Percentiles rank a stretch among this genome's conserved stretches.
Conservation (phyloP, 2,797 vertebrate genomes). For the Falco biarmicus region DNA sequence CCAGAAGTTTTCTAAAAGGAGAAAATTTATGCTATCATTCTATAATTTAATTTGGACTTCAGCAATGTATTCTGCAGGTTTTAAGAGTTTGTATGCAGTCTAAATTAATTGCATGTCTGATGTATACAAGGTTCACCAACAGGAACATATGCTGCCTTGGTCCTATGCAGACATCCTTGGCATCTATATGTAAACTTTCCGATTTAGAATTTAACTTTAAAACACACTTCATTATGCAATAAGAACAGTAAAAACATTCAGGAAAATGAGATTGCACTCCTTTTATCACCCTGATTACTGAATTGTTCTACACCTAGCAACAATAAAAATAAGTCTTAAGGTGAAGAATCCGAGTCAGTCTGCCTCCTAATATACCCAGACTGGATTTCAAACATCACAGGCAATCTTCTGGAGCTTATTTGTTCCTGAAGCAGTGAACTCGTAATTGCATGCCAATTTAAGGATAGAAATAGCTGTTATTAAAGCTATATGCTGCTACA, state of each 20-base stretch:
- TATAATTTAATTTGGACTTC: not conserved
- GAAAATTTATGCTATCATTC: not conserved
- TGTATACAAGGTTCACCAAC: not conserved
- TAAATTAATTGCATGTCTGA: not conserved
- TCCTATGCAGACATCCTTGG: not conserved
- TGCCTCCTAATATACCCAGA: not conserved
- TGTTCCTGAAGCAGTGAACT: slow-evolving; percentile 4
- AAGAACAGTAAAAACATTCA: not conserved
- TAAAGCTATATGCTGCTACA: not conserved
- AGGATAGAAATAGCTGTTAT: not conserved
- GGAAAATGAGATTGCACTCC: not conserved
- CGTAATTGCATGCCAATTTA: slow-evolving; percentile 6
- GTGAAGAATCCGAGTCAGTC: not conserved
- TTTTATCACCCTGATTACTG: not conserved
- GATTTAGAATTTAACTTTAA: not conserved
- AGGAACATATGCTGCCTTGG: not conserved
- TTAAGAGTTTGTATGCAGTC: not conserved
- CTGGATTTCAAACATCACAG: not conserved
- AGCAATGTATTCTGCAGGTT: not conserved
- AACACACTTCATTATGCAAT: not conserved
- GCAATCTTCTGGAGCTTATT: not conserved
- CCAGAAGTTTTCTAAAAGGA: not conserved
- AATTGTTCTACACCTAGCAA: not conserved
- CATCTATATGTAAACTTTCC: not conserved
- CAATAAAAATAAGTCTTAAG: slow-evolving; percentile 5